Evolutionary conservation across 2,113 vertebrate species (phyloP).

Genomic region (Noctilio leporinus): DNA sequence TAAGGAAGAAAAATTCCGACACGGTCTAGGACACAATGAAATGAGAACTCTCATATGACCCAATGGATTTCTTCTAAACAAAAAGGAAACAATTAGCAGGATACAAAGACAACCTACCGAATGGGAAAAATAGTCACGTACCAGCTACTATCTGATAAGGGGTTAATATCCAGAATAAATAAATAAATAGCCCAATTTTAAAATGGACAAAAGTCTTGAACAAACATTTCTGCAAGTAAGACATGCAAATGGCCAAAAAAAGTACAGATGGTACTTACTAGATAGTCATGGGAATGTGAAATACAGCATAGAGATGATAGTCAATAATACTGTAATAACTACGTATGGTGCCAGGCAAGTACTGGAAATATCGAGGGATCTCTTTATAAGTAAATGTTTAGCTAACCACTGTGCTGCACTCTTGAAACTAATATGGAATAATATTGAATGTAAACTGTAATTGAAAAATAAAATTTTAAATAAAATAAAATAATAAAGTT

Average conservation of each 20-base stretch:
- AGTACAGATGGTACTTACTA: neutral
- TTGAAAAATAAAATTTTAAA: neutral
- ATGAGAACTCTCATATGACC: neutral
- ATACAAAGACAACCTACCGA: neutral
- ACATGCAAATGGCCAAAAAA: neutral
- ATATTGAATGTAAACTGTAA: neutral
- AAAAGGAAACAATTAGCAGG: neutral
- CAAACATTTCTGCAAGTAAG: neutral
- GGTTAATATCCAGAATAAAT: neutral
- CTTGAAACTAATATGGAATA: neutral
- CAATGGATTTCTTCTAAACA: neutral
- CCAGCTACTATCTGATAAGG: neutral
- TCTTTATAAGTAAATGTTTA: neutral
- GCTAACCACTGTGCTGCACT: neutral
- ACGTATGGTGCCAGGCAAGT: neutral
- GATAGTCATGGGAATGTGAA: neutral
- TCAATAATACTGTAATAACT: neutral
- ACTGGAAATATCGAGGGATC: neutral
- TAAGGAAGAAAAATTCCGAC: neutral
- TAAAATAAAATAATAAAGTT: neutral
- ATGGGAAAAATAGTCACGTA: neutral
- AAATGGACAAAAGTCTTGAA: neutral
- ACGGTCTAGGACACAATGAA: neutral
- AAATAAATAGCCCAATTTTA: neutral
- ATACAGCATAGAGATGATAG: neutral